phyloP scores from a whole-genome alignment of 2,888 invertebrate genomes.

The Agrypnus murinus region DNA sequence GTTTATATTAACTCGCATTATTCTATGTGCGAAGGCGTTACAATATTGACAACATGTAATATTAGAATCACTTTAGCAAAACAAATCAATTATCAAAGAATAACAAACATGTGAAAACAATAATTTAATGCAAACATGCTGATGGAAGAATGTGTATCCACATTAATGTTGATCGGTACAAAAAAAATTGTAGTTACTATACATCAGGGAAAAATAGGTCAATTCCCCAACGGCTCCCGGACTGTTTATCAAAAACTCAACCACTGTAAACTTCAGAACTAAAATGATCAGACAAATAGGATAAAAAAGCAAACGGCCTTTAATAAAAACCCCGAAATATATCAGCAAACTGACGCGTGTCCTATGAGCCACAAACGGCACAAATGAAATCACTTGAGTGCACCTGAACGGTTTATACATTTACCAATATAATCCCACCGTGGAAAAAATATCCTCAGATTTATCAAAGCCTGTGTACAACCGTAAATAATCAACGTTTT shows the following conservation, averaged over 20 bases:
- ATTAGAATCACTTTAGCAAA: too few relatives aligned
- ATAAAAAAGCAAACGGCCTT: conserved; percentile 18
- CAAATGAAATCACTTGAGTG: conserved; percentile 12
- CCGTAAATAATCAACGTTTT: neutral
- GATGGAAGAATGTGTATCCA: too few relatives aligned
- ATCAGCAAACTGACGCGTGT: conserved; percentile 18
- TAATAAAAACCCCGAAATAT: conserved; percentile 20
- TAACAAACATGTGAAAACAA: too few relatives aligned
- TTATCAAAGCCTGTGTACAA: too few relatives aligned
- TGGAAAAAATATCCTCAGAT: too few relatives aligned
- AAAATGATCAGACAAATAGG: conserved; percentile 23
- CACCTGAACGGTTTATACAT: conserved; percentile 28
- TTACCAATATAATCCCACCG: neutral
- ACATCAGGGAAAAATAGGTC: conserved; percentile 9
- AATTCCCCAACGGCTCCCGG: neutral
- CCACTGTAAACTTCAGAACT: conserved; percentile 21
- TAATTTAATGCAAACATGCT: too few relatives aligned
- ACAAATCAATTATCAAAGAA: too few relatives aligned
- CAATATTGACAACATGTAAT: too few relatives aligned
- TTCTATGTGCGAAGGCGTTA: too few relatives aligned
- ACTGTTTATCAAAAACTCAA: conserved; percentile 27
- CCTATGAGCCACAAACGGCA: conserved; percentile 14
- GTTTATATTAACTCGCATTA: too few relatives aligned
- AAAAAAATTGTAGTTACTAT: neutral
- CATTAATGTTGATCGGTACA: too few relatives aligned